Percentiles rank a stretch among this genome's conserved stretches.
Conservation (phyloP, 2,888 invertebrate species). For the Campaea margaritaria region DNA sequence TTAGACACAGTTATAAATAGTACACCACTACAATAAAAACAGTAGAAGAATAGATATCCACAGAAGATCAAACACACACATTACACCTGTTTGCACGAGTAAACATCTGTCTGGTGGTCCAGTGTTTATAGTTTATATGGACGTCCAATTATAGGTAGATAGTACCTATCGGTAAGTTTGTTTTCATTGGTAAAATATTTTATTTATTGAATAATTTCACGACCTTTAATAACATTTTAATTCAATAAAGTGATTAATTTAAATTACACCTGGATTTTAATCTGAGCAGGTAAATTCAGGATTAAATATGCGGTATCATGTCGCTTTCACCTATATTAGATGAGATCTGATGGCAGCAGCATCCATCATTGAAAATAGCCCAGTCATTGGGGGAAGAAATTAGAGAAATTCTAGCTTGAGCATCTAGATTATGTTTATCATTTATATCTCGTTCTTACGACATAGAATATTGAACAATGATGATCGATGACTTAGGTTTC, state of each 20-base stretch:
- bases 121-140: too few relatives aligned
- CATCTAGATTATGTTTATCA: conserved; percentile 24
- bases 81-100: too few relatives aligned
- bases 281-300: conserved; percentile 43
- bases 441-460: background rate
- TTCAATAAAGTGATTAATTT: conserved; percentile 41
- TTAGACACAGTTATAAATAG: too few relatives aligned
- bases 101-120: too few relatives aligned
- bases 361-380: conserved; percentile 65
- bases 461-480: too few relatives aligned
- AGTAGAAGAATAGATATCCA: too few relatives aligned
- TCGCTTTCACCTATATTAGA: conserved; percentile 65
- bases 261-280: conserved; percentile 39
- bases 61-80: too few relatives aligned
- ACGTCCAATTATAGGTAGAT: too few relatives aligned
- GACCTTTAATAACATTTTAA: background rate
- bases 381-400: conserved; percentile 53
- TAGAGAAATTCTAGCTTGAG: conserved; percentile 13
- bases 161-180: too few relatives aligned
- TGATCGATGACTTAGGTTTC: too few relatives aligned
- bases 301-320: conserved; percentile 62
- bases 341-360: conserved; percentile 25
- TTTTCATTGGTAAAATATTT: too few relatives aligned
- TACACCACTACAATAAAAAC: too few relatives aligned
- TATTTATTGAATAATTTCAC: background rate